Base-by-base conservation (phyloP, 1,140 invertebrate species). In the Heliconius hermathena region DNA sequence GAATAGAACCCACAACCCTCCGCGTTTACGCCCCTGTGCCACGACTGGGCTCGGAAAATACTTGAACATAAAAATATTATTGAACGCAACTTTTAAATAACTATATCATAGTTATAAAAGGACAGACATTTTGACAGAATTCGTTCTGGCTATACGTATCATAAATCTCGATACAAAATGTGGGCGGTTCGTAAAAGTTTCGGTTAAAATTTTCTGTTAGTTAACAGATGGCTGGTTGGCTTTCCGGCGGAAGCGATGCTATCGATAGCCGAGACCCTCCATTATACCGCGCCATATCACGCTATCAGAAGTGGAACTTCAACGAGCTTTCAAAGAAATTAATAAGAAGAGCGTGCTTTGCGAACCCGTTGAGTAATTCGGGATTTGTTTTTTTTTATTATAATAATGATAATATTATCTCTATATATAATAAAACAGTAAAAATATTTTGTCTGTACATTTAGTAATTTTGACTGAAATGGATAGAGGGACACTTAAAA, bases 191-290 rank as follows among this genome's bases (percentile, higher is more conserved):
- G 54, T 71, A 71, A 79, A 87, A 83, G 77, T 84, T 88, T 85
- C 66, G 36, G 71, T 83, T 84, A 78, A 84, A 84, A 82, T 85
- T 88, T 85, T 83, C 79, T 84, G 81, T 85, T 87, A 87, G 85
- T 81, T 78, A 82, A 82, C 83, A 84, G 79, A 84, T 82, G 84
- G 86, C 76, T 83, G 80, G 79, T 83, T 80, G 80, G 79, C 83
- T 89, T 89, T 89, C 85, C 85, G 85, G 66, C 83, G 85, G 88
- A 90, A 89, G 79, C 84, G 87, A 90, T 89, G 83, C 73, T 82
- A 81, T 83, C 76, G 84, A 87, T 87, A 89, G 86, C 83, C 82
- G 81, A 77, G 78, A 70, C 83, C 85, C 81, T 84, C 78, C 72
- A 76, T 86, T 85, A 84, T 87, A 91, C 87, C 87, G 84, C 85